Evolutionary conservation across 2,797 vertebrate genomes (phyloP).

Genomic region (Caiman crocodilus): DNA sequence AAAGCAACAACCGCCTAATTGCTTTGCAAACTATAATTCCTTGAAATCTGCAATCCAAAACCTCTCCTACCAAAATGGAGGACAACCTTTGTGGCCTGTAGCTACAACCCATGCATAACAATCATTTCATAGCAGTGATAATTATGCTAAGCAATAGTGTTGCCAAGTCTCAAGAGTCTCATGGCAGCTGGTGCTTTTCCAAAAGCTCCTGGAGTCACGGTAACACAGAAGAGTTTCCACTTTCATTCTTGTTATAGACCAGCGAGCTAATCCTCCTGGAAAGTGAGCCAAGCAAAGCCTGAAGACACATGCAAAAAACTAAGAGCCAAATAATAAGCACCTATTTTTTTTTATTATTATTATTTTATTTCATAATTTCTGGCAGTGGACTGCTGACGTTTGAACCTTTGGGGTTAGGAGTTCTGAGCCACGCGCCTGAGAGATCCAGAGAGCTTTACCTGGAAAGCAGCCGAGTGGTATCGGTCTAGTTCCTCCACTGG

Average conservation of each 20-base stretch:
- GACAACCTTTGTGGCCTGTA: conserved; percentile 59
- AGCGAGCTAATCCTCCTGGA: not conserved
- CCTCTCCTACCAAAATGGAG: conserved; percentile 60
- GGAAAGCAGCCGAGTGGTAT: no score
- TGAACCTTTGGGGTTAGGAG: no score
- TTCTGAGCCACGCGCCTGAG: no score
- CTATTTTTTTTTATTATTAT: not conserved
- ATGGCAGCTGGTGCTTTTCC: accelerated
- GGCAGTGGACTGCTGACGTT: no score
- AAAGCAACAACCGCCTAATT: conserved; percentile 30
- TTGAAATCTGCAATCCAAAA: conserved; percentile 28
- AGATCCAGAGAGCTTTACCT: no score
- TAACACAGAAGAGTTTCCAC: not conserved
- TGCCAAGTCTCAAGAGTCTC: accelerated
- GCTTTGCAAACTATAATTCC: conserved; percentile 52
- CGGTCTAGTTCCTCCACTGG: no score
- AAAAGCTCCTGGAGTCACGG: accelerated
- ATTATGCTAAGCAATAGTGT: accelerated
- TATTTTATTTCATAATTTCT: no score
- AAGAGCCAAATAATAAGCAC: not conserved
- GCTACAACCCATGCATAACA: not conserved
- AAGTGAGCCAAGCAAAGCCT: not conserved
- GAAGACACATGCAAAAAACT: not conserved
- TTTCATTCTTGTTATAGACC: not conserved
- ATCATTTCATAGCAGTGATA: accelerated